Conservation (phyloP, 1,140 invertebrate species). For the Drosophila lacteicornis region DNA sequence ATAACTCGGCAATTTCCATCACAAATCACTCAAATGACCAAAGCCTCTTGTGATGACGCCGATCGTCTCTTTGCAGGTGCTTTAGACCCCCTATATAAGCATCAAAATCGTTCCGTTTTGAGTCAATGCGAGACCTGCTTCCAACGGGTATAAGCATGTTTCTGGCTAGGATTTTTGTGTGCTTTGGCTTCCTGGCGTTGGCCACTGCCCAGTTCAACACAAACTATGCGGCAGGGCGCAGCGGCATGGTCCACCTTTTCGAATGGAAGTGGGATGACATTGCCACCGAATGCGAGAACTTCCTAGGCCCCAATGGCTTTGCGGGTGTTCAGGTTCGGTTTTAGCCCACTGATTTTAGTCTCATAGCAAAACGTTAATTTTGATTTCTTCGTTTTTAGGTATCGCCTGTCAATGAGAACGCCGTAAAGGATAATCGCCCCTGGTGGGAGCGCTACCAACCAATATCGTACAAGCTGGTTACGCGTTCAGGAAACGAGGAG, state of each 20-base stretch:
- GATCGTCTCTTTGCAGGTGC: slow-evolving; percentile 6
- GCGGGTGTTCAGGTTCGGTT: slow-evolving; percentile 89
- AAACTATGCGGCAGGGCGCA: slow-evolving; percentile 84
- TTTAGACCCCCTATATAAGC: slow-evolving; percentile 49
- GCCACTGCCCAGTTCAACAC: slow-evolving; percentile 70
- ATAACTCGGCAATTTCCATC: slow-evolving; percentile 50
- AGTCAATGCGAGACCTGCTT: slow-evolving; percentile 46
- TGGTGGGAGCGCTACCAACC: slow-evolving; percentile 97
- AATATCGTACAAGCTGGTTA: slow-evolving; percentile 92
- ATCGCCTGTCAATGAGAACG: slow-evolving; percentile 78
- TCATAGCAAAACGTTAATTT: background rate
- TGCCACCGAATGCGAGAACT: slow-evolving; percentile 92
- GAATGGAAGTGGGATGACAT: slow-evolving; percentile 95
- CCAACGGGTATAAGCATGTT: slow-evolving; percentile 53
- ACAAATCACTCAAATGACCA: slow-evolving; percentile 56
- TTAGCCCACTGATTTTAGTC: too few species aligned
- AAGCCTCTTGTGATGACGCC: slow-evolving; percentile 10
- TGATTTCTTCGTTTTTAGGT: slow-evolving; percentile 35
- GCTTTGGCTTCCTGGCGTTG: slow-evolving; percentile 50
- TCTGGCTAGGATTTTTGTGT: slow-evolving; percentile 50
- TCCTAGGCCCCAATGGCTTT: slow-evolving; percentile 90
- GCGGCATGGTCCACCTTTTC: slow-evolving; percentile 91
- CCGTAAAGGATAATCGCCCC: slow-evolving; percentile 85
- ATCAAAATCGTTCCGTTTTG: background rate
- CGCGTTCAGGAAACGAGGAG: slow-evolving; percentile 90